Evolutionary conservation across 2,113 vertebrate genomes (phyloP), one percentile per base, ranked within the genome.

Genomic region (Terrapene triunguis): DNA sequence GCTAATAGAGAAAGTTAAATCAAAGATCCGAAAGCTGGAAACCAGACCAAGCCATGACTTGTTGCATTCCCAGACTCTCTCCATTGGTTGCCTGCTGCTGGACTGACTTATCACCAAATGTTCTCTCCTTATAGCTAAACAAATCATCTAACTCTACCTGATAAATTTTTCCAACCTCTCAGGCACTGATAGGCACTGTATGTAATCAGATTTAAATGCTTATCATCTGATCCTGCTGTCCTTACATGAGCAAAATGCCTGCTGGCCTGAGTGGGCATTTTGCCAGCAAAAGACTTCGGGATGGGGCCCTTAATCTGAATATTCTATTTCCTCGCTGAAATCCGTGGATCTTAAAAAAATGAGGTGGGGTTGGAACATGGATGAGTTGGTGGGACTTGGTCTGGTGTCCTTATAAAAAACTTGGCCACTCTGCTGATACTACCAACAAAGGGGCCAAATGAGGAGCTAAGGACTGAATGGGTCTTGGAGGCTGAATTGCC

Each of bases 1-100:
- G 24, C 51, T 90, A 78, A 85, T 35, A 76, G 48, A 53, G 9
- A 57, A 82, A 19, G 22, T 42, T 81, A 86, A 94, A 82, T 35
- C 19, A 81, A 84, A 79, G 72, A 54, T 25, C 21, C 35, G 57
- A 83, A 91, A 25, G 8, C 54, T 32, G 69, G 29, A 57, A 42
- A 29, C 78, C 80, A 78, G 38, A 84, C 5, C 22, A 6, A 87
- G 19, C 69, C 55, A 82, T 24, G 9, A 50, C 47, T 14, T 80
- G 44, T 51, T 47, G 44, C 27, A 2, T 80, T 54, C 57, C 50
- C 47, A 80, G 84, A 19, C 24, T 32, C 19, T 59, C 10, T 13
- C 32, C 21, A 8, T 50, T 27, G 53, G 25, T 8, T 53, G 32
- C 29, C 44, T 74, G 32, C 32, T 87, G 80, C 51, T 42, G 32